Evolutionary conservation across 2,113 vertebrate species (phyloP).

Genomic region (Platanista minor): DNA sequence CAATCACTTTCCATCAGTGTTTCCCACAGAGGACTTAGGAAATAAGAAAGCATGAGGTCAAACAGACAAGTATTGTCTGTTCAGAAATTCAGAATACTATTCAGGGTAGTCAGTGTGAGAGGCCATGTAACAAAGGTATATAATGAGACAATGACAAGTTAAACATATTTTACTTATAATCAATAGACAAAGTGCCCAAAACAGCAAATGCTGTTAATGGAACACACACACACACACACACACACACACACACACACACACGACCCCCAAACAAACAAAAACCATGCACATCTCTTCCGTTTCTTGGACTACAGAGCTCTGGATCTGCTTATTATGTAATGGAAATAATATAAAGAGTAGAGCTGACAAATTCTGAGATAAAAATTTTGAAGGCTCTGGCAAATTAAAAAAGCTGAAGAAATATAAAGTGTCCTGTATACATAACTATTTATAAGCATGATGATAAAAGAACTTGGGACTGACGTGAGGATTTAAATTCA

Average conservation of each 20-base stretch:
- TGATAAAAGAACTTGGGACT: not conserved
- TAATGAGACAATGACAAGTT: not conserved
- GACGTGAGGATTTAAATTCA: not conserved
- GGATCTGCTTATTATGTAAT: slow-evolving; percentile 8
- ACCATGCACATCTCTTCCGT: not conserved
- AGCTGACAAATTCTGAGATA: not conserved
- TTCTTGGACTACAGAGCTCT: not conserved
- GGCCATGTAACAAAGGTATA: not conserved
- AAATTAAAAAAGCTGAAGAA: not conserved
- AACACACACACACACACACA: not conserved
- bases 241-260: not conserved
- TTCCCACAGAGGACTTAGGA: not conserved
- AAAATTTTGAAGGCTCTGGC: slow-evolving; percentile 20
- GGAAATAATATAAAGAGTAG: not conserved
- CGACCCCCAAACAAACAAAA: not conserved
- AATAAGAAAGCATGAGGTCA: not conserved
- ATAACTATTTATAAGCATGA: slow-evolving; percentile 12
- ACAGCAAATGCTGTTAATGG: not conserved
- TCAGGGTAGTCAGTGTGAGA: not conserved
- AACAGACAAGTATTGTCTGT: not conserved
- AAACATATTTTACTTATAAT: not conserved
- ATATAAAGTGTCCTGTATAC: not conserved
- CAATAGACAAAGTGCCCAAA: not conserved
- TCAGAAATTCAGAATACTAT: not conserved
- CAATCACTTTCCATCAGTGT: not conserved